phyloP scores from a whole-genome alignment of 2,797 vertebrate genomes.

The Myotis vivesi region DNA sequence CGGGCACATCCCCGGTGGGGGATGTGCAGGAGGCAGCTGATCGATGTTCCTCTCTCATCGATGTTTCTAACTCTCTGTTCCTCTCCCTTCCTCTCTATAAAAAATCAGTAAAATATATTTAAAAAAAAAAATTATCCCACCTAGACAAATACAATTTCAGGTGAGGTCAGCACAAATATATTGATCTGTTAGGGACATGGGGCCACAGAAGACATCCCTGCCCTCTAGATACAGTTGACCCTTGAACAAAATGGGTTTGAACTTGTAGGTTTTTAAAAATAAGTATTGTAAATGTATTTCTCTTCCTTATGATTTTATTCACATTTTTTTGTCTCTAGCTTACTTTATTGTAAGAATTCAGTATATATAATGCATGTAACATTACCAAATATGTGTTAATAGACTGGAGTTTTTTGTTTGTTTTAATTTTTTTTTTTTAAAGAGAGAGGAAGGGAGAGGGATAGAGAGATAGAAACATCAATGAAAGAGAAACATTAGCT shows the following conservation, averaged over 20 bases:
- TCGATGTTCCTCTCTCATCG: too few species aligned
- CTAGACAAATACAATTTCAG: conserved; percentile 2
- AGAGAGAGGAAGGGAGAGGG: too few species aligned
- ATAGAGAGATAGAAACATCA: too few species aligned
- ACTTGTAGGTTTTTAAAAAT: background rate
- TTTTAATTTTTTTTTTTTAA: too few species aligned
- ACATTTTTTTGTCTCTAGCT: background rate
- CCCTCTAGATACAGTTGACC: background rate
- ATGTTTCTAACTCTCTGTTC: too few species aligned
- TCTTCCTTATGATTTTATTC: background rate
- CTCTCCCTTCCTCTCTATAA: too few species aligned
- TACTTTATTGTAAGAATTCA: background rate
- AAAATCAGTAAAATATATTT: too few species aligned
- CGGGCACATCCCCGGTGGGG: too few species aligned
- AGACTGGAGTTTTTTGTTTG: too few species aligned
- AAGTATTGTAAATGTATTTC: background rate
- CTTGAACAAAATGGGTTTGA: background rate
- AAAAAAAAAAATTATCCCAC: background rate
- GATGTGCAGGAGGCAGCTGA: too few species aligned
- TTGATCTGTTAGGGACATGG: background rate
- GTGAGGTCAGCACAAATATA: background rate
- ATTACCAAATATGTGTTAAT: background rate
- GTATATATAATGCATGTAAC: background rate
- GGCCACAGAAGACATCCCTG: background rate
- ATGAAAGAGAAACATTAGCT: too few species aligned